Base-by-base conservation (phyloP, 2,888 invertebrate genomes). In the Philopedon plagiatum region DNA sequence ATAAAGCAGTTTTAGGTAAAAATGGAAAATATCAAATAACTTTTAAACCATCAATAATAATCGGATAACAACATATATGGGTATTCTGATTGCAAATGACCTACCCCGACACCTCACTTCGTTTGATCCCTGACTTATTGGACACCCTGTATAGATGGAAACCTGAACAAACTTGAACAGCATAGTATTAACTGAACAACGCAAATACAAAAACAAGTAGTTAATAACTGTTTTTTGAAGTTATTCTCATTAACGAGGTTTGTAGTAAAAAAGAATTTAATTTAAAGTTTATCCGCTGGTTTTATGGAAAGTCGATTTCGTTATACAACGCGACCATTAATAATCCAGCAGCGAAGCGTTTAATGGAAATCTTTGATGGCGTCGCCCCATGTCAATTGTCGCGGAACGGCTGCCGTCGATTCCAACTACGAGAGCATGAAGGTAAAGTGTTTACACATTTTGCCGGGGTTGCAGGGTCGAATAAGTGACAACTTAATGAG, bases 291-390 rank as follows among this genome's bases (percentile, higher is more conserved):
- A 78, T 78, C 77, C 72, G 56, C 51, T 51, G 76, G 77, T 79
- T 79, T 79, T 78, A 77, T 75, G 77, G 76, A 78, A 81, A 81
- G 80, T 80, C 81, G 80, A 81, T 81, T 81, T 79, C 80, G 77
- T 79, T 78, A 79, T 75, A 81, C 78, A 81, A 81, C 80, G 77
- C 75, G 78, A 75, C 79, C 79, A 82, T 82, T 83, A 82, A 82
- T 83, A 82, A 82, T 81, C 78, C 77, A 79, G 80, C 79, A 81
- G 78, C 76, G 77, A 78, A 77, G 79, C 78, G 79, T 81, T 83
- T 83, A 83, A 83, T 83, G 81, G 81, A 81, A 83, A 82, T 81
- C 82, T 82, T 81, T 79, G 79, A 80, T 78, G 80, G 79, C 78
- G 78, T 74, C 78, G 76, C 76, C 71, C 78, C 75, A 77, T 79